These are phyloP conservation scores for Lichenostomus cassidix DNA, from an alignment of 2,113 vertebrate genomes.

Conservation along the genomic window DNA sequence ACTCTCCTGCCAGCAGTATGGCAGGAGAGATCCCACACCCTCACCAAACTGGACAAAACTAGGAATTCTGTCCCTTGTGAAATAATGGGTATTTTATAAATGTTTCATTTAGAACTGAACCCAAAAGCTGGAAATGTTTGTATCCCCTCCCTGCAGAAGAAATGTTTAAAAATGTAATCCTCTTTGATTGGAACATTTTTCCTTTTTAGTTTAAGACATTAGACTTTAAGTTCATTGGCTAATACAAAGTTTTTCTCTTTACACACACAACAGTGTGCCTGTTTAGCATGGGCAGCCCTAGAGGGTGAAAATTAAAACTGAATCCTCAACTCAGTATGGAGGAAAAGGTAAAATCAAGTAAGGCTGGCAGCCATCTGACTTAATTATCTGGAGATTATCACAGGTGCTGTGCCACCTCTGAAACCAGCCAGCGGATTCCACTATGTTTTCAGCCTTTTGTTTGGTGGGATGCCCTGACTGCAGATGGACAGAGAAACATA, in stretches of 20 bases:
- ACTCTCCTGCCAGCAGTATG: neutral
- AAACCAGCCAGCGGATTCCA: neutral
- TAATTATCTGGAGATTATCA: neutral
- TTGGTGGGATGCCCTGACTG: conserved; percentile 14
- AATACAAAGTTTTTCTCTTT: neutral
- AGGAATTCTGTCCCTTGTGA: neutral
- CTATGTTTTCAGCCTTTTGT: neutral
- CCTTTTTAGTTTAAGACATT: neutral
- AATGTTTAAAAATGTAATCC: neutral
- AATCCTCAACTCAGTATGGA: neutral
- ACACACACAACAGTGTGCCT: neutral
- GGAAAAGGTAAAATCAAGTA: neutral
- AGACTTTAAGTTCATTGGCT: neutral
- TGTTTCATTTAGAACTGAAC: neutral
- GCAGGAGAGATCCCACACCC: neutral
- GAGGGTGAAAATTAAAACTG: neutral
- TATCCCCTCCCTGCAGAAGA: neutral
- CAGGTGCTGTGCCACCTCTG: neutral
- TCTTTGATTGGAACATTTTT: neutral
- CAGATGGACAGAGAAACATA: neutral
- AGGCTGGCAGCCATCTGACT: neutral
- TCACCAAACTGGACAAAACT: neutral
- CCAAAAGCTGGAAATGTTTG: neutral
- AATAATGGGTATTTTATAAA: neutral
- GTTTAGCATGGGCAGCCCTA: neutral